phyloP scores from a whole-genome alignment of 2,797 vertebrate genomes.

The Acomys russatus region DNA sequence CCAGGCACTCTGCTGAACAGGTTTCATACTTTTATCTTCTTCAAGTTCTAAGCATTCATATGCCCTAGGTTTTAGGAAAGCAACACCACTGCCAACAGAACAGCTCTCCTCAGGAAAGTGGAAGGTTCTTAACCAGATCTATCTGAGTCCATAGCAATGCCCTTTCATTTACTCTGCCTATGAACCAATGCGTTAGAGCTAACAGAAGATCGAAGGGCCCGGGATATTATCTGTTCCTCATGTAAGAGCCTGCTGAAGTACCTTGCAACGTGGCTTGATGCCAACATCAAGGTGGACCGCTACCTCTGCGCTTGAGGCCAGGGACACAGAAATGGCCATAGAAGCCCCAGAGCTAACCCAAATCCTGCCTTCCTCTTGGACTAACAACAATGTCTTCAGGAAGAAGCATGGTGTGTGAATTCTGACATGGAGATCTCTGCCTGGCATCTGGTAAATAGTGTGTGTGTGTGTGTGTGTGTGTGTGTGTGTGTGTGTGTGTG shows the following conservation, averaged over 20 bases:
- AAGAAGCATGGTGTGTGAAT: background rate
- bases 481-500: background rate
- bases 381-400: background rate
- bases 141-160: background rate
- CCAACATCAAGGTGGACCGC: background rate
- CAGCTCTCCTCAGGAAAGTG: background rate
- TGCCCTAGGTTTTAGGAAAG: slow-evolving; percentile 8
- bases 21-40: background rate
- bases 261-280: background rate
- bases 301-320: background rate
- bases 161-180: background rate
- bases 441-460: background rate
- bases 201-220: background rate
- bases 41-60: background rate
- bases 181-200: background rate
- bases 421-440: background rate
- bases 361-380: background rate
- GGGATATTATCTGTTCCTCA: background rate
- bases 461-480: background rate
- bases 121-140: background rate
- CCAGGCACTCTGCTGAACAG: background rate
- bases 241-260: background rate
- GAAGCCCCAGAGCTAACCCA: fast-evolving
- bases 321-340: fast-evolving
- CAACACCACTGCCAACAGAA: background rate